Conservation (phyloP, 2,888 invertebrate genomes). For the Hydraecia micacea region DNA sequence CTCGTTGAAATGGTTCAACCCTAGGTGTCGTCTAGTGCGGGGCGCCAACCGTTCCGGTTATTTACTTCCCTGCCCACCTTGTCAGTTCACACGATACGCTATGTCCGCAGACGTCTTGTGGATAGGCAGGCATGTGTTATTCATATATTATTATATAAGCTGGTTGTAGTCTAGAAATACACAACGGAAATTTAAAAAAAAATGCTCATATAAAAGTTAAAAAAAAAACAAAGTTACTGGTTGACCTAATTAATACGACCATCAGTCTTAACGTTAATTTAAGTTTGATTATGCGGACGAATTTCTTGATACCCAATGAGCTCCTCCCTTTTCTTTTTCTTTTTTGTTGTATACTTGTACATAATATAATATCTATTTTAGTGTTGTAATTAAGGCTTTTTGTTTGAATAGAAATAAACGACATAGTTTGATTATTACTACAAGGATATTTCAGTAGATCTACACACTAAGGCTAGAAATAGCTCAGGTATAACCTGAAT, state of each 20-base stretch:
- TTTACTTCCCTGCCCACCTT: constrained; percentile 67
- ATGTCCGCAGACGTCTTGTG: constrained; percentile 13
- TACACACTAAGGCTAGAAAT: not conserved
- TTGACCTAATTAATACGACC: not conserved
- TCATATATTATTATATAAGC: constrained; percentile 7
- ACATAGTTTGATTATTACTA: not conserved
- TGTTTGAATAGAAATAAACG: no score
- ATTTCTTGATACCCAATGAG: no score
- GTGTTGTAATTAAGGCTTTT: no score
- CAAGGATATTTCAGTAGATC: not conserved
- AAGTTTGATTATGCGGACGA: not conserved
- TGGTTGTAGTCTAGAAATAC: not conserved
- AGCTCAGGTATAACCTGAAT: not conserved
- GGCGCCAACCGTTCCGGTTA: constrained; percentile 69
- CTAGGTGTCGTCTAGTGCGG: constrained; percentile 11
- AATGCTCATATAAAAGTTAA: not conserved
- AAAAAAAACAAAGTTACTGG: not conserved
- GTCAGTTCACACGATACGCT: constrained; percentile 42
- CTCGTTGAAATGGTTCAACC: constrained; percentile 26
- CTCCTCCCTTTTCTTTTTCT: no score
- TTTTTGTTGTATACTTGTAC: no score
- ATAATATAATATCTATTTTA: no score
- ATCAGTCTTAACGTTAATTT: not conserved
- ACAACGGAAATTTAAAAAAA: not conserved
- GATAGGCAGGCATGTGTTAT: not conserved